A percentile compares a stretch with the other conserved stretches of the same genome.
Conservation (phyloP, 2,888 invertebrate genomes). For the Campoplex capitator region DNA sequence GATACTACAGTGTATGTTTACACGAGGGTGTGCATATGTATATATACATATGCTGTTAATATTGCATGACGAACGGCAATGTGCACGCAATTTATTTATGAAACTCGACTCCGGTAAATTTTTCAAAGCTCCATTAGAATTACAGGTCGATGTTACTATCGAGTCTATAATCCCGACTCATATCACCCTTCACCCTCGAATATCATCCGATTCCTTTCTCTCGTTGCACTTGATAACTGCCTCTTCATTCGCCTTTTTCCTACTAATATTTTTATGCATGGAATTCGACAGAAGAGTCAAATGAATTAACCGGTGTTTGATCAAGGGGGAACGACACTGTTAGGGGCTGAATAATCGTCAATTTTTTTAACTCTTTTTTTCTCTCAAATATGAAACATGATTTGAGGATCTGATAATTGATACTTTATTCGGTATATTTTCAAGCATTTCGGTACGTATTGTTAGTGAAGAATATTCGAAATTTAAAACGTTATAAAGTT, state of each 20-base stretch:
- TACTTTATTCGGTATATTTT: no score
- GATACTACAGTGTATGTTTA: slow-evolving; percentile 2
- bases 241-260: slow-evolving; percentile 50
- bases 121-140: slow-evolving; percentile 40
- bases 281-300: slow-evolving; percentile 55
- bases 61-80: slow-evolving; percentile 73
- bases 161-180: slow-evolving; percentile 34
- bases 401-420: no score
- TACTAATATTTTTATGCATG: slow-evolving; percentile 33
- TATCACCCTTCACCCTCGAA: slow-evolving; percentile 39
- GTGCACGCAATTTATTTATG: slow-evolving; percentile 71
- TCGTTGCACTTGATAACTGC: slow-evolving; percentile 38
- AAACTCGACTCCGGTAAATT: slow-evolving; percentile 62
- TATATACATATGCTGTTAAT: slow-evolving; percentile 27
- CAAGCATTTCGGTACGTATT: no score
- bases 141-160: slow-evolving; percentile 38
- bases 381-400: no score
- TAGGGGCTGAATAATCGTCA: no score
- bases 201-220: slow-evolving; percentile 26
- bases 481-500: no score
- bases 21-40: slow-evolving; percentile 1
- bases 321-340: slow-evolving; percentile 42
- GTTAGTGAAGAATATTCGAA: no score
- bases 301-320: slow-evolving; percentile 56
- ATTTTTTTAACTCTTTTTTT: no score